phyloP scores from a whole-genome alignment of 1,140 invertebrate species.

The Pararge aegeria region DNA sequence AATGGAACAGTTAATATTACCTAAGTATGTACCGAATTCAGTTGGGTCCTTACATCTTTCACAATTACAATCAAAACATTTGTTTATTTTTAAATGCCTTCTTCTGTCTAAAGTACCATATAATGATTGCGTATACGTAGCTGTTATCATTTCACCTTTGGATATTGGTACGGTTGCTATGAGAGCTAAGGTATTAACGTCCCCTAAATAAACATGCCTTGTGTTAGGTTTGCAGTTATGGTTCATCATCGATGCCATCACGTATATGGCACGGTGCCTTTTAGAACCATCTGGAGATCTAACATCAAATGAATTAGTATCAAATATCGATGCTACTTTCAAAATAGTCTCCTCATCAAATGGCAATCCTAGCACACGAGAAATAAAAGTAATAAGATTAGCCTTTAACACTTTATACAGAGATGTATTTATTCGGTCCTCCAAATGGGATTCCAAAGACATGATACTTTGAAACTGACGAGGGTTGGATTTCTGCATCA shows the following conservation, averaged over 20 bases:
- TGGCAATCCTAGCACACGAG: constrained; percentile 79
- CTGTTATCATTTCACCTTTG: constrained; percentile 83
- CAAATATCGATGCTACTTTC: constrained; percentile 83
- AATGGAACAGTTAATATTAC: constrained; percentile 82
- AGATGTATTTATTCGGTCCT: constrained; percentile 80
- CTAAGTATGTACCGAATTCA: constrained; percentile 82
- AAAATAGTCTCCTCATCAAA: constrained; percentile 82
- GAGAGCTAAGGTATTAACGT: constrained; percentile 79
- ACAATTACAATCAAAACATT: constrained; percentile 84
- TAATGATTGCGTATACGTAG: constrained; percentile 84
- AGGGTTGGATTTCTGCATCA: constrained; percentile 80
- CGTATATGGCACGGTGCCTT: constrained; percentile 81
- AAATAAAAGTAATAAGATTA: constrained; percentile 82
- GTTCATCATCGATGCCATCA: constrained; percentile 82
- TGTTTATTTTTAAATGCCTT: constrained; percentile 81
- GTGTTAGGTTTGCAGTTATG: constrained; percentile 85
- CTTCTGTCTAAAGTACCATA: constrained; percentile 83
- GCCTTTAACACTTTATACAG: constrained; percentile 81
- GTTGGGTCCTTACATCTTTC: constrained; percentile 83
- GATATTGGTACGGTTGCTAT: constrained; percentile 82
- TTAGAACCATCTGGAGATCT: constrained; percentile 65
- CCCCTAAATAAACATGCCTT: constrained; percentile 80
- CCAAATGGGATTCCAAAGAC: constrained; percentile 82
- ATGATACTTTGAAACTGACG: constrained; percentile 79
- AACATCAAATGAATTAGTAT: constrained; percentile 85